These are phyloP conservation scores for Bombus cullumanus DNA, from an alignment of 1,140 invertebrate species.

Conservation along the genomic window DNA sequence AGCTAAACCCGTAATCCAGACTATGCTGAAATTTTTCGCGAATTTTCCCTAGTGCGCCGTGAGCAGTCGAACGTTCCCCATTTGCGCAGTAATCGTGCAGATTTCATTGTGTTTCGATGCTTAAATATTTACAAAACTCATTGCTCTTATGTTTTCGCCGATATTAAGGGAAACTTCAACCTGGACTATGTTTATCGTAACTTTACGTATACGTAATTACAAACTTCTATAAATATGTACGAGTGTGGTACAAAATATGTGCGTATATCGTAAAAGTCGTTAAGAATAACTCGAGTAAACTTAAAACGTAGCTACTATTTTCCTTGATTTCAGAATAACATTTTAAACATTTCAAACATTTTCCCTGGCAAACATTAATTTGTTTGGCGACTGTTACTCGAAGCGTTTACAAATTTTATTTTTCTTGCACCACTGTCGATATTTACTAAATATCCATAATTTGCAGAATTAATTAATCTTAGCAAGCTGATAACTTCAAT, in stretches of 20 bases:
- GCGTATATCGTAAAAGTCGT: neutral
- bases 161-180: neutral
- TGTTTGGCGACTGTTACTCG: no score
- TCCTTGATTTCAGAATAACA: no score
- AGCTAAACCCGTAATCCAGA: constrained; percentile 37
- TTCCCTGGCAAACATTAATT: neutral
- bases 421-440: neutral
- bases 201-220: neutral
- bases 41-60: constrained; percentile 9
- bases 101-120: neutral
- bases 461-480: neutral
- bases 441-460: neutral
- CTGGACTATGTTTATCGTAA: no score
- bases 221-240: neutral
- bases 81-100: constrained; percentile 8
- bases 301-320: neutral
- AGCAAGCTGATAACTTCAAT: neutral
- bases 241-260: neutral
- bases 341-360: neutral
- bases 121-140: neutral
- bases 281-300: neutral
- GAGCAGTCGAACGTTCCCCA: neutral
- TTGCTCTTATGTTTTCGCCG: neutral
- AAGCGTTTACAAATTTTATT: neutral
- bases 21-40: constrained; percentile 43